Conservation (phyloP, 2,888 invertebrate species). For the Melieria picta region DNA sequence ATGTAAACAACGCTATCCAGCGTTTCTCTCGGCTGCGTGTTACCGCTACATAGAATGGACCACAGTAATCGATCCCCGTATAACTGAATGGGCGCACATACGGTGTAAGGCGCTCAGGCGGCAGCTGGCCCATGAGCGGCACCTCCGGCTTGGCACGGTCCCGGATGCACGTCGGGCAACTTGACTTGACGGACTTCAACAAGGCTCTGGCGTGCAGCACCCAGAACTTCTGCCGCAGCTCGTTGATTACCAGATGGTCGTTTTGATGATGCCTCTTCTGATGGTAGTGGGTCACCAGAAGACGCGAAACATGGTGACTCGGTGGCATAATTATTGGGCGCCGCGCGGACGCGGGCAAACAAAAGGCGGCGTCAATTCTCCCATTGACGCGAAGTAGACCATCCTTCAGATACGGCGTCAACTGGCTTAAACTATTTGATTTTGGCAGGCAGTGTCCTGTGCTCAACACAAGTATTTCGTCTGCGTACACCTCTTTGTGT, state of each 20-base stretch:
- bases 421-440: no score
- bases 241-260: neutral
- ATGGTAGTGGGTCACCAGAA: constrained; percentile 20
- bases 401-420: neutral
- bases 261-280: constrained; percentile 30
- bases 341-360: constrained; percentile 21
- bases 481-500: no score
- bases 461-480: no score
- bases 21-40: constrained; percentile 41
- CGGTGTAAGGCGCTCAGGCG: constrained; percentile 37
- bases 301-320: neutral
- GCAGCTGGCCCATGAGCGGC: constrained; percentile 44
- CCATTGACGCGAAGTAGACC: neutral
- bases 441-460: no score
- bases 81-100: constrained; percentile 41
- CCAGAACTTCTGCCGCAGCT: constrained; percentile 27
- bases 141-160: constrained; percentile 29
- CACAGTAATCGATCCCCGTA: constrained; percentile 44
- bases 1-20: constrained; percentile 29
- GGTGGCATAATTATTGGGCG: constrained; percentile 9
- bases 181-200: constrained; percentile 25
- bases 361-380: neutral
- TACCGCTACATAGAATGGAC: constrained; percentile 38
- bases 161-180: constrained; percentile 10
- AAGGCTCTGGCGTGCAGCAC: constrained; percentile 26